phyloP scores from a whole-genome alignment of 1,140 invertebrate species.

The Triops longicaudatus region DNA sequence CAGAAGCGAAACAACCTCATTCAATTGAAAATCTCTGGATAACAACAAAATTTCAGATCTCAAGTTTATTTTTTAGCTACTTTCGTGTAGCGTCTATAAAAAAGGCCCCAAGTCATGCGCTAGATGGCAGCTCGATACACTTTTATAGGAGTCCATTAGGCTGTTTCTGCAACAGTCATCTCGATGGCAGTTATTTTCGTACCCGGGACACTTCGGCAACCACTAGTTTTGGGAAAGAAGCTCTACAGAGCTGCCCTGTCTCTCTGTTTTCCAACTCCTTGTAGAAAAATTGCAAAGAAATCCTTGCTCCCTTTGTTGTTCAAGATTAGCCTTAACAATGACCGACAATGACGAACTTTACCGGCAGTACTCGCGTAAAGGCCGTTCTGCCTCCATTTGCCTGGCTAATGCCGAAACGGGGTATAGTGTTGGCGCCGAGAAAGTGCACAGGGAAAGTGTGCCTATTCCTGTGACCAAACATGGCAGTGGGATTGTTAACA shows the following conservation, averaged over 20 bases:
- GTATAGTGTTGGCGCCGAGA: background rate
- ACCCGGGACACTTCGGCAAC: background rate
- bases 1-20: no score
- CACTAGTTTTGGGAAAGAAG: conserved; percentile 8
- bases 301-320: background rate
- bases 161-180: background rate
- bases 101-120: background rate
- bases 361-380: background rate
- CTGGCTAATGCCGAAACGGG: background rate
- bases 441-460: background rate
- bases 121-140: background rate
- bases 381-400: background rate
- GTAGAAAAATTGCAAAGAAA: background rate
- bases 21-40: no score
- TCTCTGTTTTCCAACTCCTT: background rate
- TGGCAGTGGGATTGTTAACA: background rate
- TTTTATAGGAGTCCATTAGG: background rate
- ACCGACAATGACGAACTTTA: background rate
- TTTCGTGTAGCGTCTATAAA: no score
- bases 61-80: no score
- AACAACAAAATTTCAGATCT: no score
- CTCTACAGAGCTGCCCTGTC: background rate
- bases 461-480: background rate
- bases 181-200: background rate
- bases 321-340: background rate